Percentiles rank a stretch among this genome's conserved stretches.
Evolutionary conservation across 1,140 invertebrate species (phyloP).

Genomic region (Drosophila prosaltans): DNA sequence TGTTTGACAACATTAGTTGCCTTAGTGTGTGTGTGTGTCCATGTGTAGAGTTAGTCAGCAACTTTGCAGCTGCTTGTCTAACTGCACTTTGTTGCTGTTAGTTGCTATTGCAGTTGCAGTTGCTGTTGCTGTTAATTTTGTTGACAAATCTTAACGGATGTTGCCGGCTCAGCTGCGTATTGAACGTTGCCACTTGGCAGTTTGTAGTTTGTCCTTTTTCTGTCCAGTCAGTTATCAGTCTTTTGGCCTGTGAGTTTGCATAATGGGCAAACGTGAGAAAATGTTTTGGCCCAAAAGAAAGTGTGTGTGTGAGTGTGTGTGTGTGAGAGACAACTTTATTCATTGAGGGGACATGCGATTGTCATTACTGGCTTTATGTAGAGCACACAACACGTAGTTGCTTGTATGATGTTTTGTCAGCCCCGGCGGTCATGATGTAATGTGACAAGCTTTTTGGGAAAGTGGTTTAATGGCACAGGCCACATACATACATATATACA

Average conservation of each 20-base stretch:
- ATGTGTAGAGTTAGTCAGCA: conserved; percentile 55
- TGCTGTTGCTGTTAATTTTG: conserved; percentile 54
- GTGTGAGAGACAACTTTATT: conserved; percentile 47
- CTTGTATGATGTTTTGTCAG: not conserved
- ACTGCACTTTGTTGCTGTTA: conserved; percentile 73
- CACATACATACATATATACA: conserved; percentile 12
- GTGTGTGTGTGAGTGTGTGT: not conserved
- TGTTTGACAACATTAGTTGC: conserved; percentile 26
- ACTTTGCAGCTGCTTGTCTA: conserved; percentile 66
- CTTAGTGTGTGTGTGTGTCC: conserved; percentile 34
- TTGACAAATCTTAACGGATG: conserved; percentile 73
- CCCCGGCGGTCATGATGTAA: conserved; percentile 54
- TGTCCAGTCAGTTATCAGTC: conserved; percentile 71
- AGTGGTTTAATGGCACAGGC: conserved; percentile 52
- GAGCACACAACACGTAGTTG: conserved; percentile 48
- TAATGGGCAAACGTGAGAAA: conserved; percentile 65
- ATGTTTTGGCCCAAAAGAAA: conserved; percentile 57
- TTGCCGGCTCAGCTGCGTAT: conserved; percentile 63
- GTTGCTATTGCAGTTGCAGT: conserved; percentile 33
- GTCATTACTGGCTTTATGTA: conserved; percentile 47
- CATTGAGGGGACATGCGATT: conserved; percentile 26
- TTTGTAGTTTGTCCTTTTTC: conserved; percentile 59
- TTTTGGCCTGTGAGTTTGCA: conserved; percentile 44
- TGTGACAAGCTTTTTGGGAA: conserved; percentile 48
- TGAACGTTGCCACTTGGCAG: conserved; percentile 4